Base-by-base conservation (phyloP, 2,888 invertebrate species). In the Thecocarcelia acutangulata region DNA sequence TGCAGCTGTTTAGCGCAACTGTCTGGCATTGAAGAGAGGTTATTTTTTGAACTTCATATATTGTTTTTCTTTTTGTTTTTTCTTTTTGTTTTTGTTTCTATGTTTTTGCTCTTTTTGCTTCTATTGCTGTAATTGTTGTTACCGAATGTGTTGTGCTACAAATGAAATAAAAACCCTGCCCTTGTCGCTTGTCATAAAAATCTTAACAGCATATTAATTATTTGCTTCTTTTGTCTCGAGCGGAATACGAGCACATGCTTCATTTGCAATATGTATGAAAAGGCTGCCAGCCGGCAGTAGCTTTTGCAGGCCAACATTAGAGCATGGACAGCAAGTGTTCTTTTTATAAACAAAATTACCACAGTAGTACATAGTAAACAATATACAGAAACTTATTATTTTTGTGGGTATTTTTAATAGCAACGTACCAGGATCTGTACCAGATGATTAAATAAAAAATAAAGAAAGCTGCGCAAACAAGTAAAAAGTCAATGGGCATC, bases 131-230 rank as follows among this genome's bases (percentile, higher is more conserved):
- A 40, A 50, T 58, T 63, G 37, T 50, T 59, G 50, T 46, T 59
- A 46, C n/a, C 17, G 37, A 66, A 69, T 80, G 75, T 82, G 68
- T 72, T 70, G 56, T 70, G 50, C 9, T 37, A 52, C 21, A 63
- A 80, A 73, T 77, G 80, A 81, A 76, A 74, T 72, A 74, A 72
- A 72, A 75, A 81, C 85, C 84, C 85, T 87, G 86, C 86, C 86
- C 88, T 87, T 87, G 87, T 86, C 85, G 85, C 85, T 85, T 88
- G 87, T 87, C 87, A 88, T 87, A 87, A 88, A 87, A 86, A 84
- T 85, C 86, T 85, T 86, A 86, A 86, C 85, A 88, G 89, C 88
- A 88, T 88, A 89, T 89, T 88, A 88, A 88, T 89, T 88, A 89
- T 88, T 87, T 82, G 78, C 74, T 66, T 63, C 56, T 52, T 70